phyloP scores from a whole-genome alignment of 1,140 invertebrate species.

The Camponotus floridanus region DNA sequence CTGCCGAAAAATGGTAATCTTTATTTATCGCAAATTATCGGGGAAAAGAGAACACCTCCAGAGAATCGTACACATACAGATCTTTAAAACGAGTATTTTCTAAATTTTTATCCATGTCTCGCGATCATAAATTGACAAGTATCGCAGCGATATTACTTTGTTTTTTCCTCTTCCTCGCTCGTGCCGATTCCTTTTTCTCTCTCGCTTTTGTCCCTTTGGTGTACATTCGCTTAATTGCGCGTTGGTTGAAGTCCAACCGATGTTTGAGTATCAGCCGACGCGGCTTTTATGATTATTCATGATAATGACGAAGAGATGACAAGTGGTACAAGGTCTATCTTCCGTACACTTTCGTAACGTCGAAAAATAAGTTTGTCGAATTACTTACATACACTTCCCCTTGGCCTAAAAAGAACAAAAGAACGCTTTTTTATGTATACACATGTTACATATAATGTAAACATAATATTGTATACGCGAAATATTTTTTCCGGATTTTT shows the following conservation, averaged over 20 bases:
- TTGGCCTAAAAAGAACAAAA: not conserved
- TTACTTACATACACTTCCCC: not conserved
- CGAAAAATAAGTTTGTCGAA: not conserved
- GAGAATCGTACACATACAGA: not conserved
- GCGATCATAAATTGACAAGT: not conserved
- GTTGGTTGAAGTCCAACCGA: slow-evolving; percentile 40
- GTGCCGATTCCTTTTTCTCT: slow-evolving; percentile 33
- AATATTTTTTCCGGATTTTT: not conserved
- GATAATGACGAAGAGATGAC: not conserved
- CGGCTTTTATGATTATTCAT: not conserved
- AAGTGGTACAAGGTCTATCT: not conserved
- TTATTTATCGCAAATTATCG: not conserved
- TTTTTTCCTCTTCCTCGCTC: not conserved
- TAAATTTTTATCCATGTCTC: not conserved
- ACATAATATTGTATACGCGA: not conserved
- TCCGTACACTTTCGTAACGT: not conserved
- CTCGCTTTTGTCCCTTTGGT: not conserved
- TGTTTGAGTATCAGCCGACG: not conserved
- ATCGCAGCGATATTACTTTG: not conserved
- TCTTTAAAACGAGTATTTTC: not conserved
- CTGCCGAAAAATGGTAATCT: slow-evolving; percentile 95
- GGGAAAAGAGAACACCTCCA: no score
- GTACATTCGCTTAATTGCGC: not conserved
- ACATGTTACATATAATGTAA: not conserved
- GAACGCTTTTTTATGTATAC: not conserved